phyloP scores from a whole-genome alignment of 2,888 invertebrate genomes.

The Osmoderma eremita region DNA sequence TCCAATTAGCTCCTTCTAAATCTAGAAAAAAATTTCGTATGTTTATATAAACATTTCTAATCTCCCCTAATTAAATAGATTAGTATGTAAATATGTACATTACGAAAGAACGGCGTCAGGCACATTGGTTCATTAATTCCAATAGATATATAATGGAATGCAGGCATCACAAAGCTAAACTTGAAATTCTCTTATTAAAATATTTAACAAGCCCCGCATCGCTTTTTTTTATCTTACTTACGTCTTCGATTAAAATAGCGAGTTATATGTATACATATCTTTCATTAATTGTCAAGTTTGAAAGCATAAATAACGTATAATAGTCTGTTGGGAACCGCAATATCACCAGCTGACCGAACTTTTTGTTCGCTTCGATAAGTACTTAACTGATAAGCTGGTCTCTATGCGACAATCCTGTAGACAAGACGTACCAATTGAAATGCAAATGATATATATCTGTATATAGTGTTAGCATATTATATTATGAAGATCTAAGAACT shows the following conservation, averaged over 20 bases:
- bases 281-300: constrained; percentile 13
- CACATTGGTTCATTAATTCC: constrained; percentile 3
- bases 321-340: constrained; percentile 5
- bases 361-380: constrained; percentile 6
- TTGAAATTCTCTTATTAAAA: constrained; percentile 7
- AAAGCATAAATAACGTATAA: constrained; percentile 13
- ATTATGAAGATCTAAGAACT: too few species aligned
- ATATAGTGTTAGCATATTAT: constrained; percentile 21
- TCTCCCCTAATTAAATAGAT: too few species aligned
- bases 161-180: not conserved
- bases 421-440: too few species aligned
- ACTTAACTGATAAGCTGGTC: not conserved
- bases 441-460: too few species aligned
- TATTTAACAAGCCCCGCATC: not conserved
- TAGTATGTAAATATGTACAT: too few species aligned
- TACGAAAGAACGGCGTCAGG: not conserved
- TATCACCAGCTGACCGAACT: not conserved
- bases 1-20: too few species aligned
- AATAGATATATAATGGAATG: not conserved
- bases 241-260: not conserved
- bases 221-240: constrained; percentile 5
- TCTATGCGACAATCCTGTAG: not conserved
- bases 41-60: too few species aligned
- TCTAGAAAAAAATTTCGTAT: too few species aligned
- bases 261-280: constrained; percentile 5